Evolutionary conservation across 2,888 invertebrate species (phyloP), one percentile per base, ranked within the genome.

Genomic region (Acanthosepion esculentum): DNA sequence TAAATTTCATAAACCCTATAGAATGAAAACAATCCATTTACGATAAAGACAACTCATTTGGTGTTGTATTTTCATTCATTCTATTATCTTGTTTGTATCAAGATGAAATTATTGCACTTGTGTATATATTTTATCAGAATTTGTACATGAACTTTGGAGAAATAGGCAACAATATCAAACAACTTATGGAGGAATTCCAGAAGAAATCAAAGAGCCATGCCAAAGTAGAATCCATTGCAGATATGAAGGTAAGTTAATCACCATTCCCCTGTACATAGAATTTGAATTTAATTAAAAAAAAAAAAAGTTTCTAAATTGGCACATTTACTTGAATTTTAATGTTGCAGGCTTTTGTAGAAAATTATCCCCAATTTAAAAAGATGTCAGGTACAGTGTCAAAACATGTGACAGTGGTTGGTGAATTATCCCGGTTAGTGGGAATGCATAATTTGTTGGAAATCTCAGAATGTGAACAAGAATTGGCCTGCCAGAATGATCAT

Each of bases 141-240:
- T 98, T 99, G 97, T 99, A 99, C 97, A 98, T 98, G 29, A 99
- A 99, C 98, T 99, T 99, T 98, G 99, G 99, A 91, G 99, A 99
- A 98, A 99, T 99, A 96, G 99, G 99, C 0, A 98, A 99, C 96
- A 99, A 99, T 93, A 99, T 99, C 96, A 99, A 99, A 97, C 98
- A 98, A 48, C 98, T 99, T 94, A 99, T 99, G 99, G 99, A 99
- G 95, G 99, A 99, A 97, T 99, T 99, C 97, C 99, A 99, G 97
- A 98, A 98, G 96, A 99, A 99, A 97, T 99, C 99, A 6, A 99
- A 99, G 97, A 99, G 98, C 96, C 99, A 99, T 96, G 98, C 99
- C 97, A 99, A 99, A 98, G 98, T 99, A 5, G 99, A 99, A 98
- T 99, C 99, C 96, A 99, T 99, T 96, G 98, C 98, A 0, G 99